These are phyloP conservation scores for Argynnis bischoffii DNA, from an alignment of 2,888 invertebrate species.

Conservation along the genomic window DNA sequence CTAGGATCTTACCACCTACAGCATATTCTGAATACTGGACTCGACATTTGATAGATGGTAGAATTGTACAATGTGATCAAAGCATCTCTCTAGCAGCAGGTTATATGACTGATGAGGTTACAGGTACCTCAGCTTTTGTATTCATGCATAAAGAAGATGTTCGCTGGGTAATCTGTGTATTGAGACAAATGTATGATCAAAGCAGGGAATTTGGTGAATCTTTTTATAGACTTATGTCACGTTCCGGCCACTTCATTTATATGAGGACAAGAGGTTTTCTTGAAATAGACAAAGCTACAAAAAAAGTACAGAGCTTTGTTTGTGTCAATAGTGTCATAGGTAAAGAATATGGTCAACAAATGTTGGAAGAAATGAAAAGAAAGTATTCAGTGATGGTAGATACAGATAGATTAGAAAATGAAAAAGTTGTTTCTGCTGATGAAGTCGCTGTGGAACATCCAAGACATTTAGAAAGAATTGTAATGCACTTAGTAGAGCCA, in stretches of 20 bases:
- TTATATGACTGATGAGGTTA: constrained; percentile 94
- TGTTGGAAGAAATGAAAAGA: constrained; percentile 90
- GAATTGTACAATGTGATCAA: constrained; percentile 95
- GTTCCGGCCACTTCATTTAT: constrained; percentile 93
- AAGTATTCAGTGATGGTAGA: constrained; percentile 88
- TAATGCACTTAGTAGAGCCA: constrained; percentile 84
- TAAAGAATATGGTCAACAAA: constrained; percentile 87
- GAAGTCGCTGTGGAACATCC: constrained; percentile 86
- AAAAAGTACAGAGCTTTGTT: constrained; percentile 91
- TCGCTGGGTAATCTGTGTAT: constrained; percentile 93
- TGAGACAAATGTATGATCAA: constrained; percentile 94
- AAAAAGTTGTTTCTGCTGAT: constrained; percentile 51
- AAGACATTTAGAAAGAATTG: constrained; percentile 86
- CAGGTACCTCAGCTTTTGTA: constrained; percentile 93
- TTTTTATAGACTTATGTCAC: constrained; percentile 91
- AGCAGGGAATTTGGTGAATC: constrained; percentile 92
- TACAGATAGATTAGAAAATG: constrained; percentile 67
- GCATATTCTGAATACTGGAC: constrained; percentile 94
- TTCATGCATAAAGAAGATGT: constrained; percentile 96
- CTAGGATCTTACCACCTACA: constrained; percentile 80
- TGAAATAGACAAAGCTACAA: constrained; percentile 89
- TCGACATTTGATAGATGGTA: constrained; percentile 93
- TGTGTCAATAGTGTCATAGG: constrained; percentile 91
- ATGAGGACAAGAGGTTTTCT: constrained; percentile 92
- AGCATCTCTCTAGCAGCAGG: constrained; percentile 94